phyloP scores from a whole-genome alignment of 2,797 vertebrate species.

The Benthosema pterotum region DNA sequence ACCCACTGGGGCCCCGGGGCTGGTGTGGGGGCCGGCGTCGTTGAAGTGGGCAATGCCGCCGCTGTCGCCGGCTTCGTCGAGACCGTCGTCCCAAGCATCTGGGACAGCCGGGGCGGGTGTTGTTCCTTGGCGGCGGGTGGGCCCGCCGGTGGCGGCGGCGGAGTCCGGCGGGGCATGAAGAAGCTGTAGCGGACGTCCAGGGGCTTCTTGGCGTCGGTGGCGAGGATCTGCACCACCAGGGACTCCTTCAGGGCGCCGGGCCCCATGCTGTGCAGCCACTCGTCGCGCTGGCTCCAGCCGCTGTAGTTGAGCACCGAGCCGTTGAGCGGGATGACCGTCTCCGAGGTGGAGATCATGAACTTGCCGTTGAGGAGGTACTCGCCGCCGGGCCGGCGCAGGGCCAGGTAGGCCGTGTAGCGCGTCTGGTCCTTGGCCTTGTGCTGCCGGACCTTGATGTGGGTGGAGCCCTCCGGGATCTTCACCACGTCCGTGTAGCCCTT shows the following conservation, averaged over 20 bases:
- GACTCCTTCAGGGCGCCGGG: constrained; percentile 88
- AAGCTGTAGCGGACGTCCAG: constrained; percentile 97
- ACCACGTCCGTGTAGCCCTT: constrained; percentile 98
- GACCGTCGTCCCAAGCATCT: constrained; percentile 9
- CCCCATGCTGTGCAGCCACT: constrained; percentile 93
- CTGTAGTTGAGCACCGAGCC: constrained; percentile 97
- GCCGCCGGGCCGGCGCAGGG: constrained; percentile 86
- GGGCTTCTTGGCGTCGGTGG: constrained; percentile 89
- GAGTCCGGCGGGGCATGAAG: constrained; percentile 83
- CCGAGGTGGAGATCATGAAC: constrained; percentile 98
- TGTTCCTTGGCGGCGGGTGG: constrained; percentile 40
- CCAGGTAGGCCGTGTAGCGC: constrained; percentile 93
- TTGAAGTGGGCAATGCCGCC: constrained; percentile 43
- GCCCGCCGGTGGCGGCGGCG: no score
- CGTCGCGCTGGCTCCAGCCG: constrained; percentile 94
- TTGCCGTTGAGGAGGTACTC: constrained; percentile 97
- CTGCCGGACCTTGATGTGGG: constrained; percentile 96
- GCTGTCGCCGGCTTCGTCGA: constrained; percentile 38
- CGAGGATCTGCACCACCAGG: constrained; percentile 91
- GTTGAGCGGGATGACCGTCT: constrained; percentile 92
- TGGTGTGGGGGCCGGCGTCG: constrained; percentile 40
- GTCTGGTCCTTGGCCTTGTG: constrained; percentile 93
- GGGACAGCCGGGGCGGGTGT: constrained; percentile 47
- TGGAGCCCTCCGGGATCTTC: constrained; percentile 93
- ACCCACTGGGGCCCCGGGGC: constrained; percentile 85